Percentiles rank a stretch among this genome's conserved stretches.
These are phyloP conservation scores for zebrafish (Danio rerio) DNA, from an alignment of 2,113 vertebrate species.

Conservation along the genomic window GRCz12tu NC_133177.1:57250001-57250500, in stretches of 20 bases:
- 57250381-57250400: conserved; percentile 54
- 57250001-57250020: too few species aligned
- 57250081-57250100: too few species aligned
- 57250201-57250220: neutral
- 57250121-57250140: too few species aligned
- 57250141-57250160: conserved; percentile 45
- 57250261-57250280: conserved; percentile 67
- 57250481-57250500: too few species aligned
- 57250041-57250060: too few species aligned
- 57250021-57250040: too few species aligned
- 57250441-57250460: neutral
- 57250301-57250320: conserved; percentile 80
- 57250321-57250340: conserved; percentile 78
- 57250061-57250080: too few species aligned
- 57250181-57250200: neutral
- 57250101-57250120: too few species aligned
- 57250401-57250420: conserved; percentile 16
- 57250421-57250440: neutral
- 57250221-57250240: neutral
- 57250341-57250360: conserved; percentile 77
- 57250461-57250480: neutral
- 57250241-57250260: neutral
- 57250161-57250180: conserved; percentile 23
- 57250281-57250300: conserved; percentile 79
- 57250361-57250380: conserved; percentile 64